A percentile compares a stretch with the other conserved stretches of the same genome.
These are phyloP conservation scores for Philereme transversata DNA, from an alignment of 2,888 invertebrate species.

Conservation along the genomic window DNA sequence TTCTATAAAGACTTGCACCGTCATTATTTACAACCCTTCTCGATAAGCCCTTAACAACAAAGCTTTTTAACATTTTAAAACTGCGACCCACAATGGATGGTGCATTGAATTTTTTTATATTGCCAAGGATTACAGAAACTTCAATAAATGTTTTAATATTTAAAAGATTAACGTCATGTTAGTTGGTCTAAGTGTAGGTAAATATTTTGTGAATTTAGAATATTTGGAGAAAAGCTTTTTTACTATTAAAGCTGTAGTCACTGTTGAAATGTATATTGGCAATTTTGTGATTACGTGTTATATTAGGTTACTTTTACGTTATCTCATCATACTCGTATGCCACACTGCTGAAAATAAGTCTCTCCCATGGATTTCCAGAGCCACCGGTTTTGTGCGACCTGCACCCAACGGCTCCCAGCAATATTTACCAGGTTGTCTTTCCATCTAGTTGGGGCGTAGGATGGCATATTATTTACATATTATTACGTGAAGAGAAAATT, in stretches of 20 bases:
- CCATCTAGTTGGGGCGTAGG: no score
- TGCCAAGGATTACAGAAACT: conserved; percentile 63
- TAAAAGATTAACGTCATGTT: conserved; percentile 81
- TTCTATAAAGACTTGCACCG: conserved; percentile 74
- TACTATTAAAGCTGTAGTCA: conserved; percentile 2
- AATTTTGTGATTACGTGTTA: no score
- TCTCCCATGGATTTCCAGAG: no score
- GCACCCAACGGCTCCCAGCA: no score
- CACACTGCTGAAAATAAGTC: no score
- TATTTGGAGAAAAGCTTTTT: conserved; percentile 58
- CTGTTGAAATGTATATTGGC: no score
- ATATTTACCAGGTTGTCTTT: no score
- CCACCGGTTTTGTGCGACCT: no score
- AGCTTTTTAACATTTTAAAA: conserved; percentile 82
- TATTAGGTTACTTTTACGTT: no score
- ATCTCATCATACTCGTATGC: no score
- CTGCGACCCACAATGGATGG: conserved; percentile 70
- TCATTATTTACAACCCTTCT: conserved; percentile 83
- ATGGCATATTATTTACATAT: no score
- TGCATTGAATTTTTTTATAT: conserved; percentile 68
- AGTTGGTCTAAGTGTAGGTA: conserved; percentile 46
- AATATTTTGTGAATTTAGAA: conserved; percentile 47
- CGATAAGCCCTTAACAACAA: conserved; percentile 79
- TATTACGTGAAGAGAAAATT: no score
- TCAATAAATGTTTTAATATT: conserved; percentile 82